Evolutionary conservation across 2,113 vertebrate species (phyloP).

Genomic region (Corythaixoides concolor): DNA sequence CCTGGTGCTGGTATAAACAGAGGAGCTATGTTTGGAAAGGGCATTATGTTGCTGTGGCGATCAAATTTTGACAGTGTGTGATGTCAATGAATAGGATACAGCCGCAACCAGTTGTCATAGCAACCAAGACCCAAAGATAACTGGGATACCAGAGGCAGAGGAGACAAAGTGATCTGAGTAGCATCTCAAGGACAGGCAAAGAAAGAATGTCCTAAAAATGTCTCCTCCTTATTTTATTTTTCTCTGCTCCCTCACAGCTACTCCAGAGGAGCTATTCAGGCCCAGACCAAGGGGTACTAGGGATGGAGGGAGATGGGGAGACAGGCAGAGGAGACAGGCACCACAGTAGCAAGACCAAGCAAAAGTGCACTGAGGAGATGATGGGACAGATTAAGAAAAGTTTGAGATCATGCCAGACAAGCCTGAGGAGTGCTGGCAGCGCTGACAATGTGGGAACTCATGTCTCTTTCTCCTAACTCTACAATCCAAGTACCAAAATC

Average conservation of each 20-base stretch:
- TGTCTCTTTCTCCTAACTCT: background rate
- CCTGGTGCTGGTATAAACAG: slow-evolving; percentile 27
- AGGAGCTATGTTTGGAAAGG: slow-evolving; percentile 65
- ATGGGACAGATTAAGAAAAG: background rate
- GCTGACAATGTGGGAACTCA: background rate
- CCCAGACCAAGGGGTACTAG: background rate
- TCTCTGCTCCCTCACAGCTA: background rate
- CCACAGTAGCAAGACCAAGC: background rate
- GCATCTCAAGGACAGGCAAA: slow-evolving; percentile 56
- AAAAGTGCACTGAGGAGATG: background rate
- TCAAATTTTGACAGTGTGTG: slow-evolving; percentile 58
- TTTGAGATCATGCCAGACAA: background rate
- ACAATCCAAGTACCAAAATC: background rate
- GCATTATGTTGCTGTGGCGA: slow-evolving; percentile 45
- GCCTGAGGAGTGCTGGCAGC: background rate
- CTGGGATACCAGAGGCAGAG: slow-evolving; percentile 47
- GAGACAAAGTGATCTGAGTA: slow-evolving; percentile 38
- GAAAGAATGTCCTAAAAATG: background rate
- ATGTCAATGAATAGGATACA: slow-evolving; percentile 61
- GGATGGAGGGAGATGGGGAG: background rate
- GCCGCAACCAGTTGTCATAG: slow-evolving; percentile 48
- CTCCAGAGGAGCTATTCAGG: background rate
- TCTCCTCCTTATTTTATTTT: background rate
- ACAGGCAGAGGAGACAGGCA: background rate
- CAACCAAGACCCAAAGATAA: slow-evolving; percentile 68